These are phyloP conservation scores for Ochropleura plecta DNA, from an alignment of 2,888 invertebrate genomes.

Conservation along the genomic window DNA sequence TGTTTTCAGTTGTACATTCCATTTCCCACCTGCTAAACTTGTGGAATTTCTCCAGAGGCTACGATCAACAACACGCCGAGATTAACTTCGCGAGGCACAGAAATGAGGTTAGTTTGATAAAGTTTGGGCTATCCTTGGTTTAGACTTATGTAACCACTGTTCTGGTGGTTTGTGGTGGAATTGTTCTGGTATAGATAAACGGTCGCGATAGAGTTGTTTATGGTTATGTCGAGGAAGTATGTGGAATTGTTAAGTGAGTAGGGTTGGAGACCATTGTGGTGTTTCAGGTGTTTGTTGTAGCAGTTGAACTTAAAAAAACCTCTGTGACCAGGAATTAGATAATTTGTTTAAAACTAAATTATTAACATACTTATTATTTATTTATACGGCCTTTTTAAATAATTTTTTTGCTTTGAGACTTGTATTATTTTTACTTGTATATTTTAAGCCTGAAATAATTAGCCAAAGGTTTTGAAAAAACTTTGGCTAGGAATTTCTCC, in stretches of 20 bases:
- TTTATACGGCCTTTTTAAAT: no score
- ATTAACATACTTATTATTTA: no score
- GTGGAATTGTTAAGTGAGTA: neutral
- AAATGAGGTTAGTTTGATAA: slow-evolving; percentile 82
- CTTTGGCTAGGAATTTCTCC: no score
- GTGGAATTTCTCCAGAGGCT: slow-evolving; percentile 89
- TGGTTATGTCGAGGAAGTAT: neutral
- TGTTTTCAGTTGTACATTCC: slow-evolving; percentile 88
- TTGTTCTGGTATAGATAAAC: slow-evolving; percentile 9
- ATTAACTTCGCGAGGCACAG: slow-evolving; percentile 88
- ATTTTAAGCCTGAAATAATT: no score
- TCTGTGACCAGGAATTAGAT: no score
- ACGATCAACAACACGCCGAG: slow-evolving; percentile 81
- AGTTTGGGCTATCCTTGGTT: slow-evolving; percentile 47
- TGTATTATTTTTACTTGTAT: no score
- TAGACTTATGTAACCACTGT: slow-evolving; percentile 37
- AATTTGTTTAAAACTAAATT: no score
- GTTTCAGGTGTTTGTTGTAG: neutral
- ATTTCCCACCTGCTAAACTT: slow-evolving; percentile 89
- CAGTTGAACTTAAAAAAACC: no score
- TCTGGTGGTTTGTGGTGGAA: slow-evolving; percentile 15
- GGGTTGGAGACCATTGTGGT: neutral
- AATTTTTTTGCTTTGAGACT: no score
- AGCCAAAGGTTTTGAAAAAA: no score
- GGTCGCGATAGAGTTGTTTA: neutral